Percentiles rank a stretch among this genome's conserved stretches.
Conservation (phyloP, 2,113 vertebrate genomes). For the Forbesichthys papilliferus region DNA sequence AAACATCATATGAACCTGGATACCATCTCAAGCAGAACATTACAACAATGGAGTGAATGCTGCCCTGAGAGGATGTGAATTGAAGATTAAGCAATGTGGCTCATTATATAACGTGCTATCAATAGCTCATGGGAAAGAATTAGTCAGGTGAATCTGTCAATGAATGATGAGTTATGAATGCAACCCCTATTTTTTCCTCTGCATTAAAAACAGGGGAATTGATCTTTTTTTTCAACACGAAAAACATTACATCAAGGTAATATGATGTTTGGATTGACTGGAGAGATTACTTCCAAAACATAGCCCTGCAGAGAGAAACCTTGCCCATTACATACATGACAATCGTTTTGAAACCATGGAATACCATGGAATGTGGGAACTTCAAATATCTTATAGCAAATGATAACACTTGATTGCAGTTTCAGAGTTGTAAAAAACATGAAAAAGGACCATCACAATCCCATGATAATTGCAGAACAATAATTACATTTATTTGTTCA, state of each 20-base stretch:
- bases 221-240: background rate
- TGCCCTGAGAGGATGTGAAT: slow-evolving; percentile 5
- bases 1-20: background rate
- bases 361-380: slow-evolving; percentile 22
- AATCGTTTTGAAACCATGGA: slow-evolving; percentile 34
- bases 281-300: slow-evolving; percentile 14
- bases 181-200: slow-evolving; percentile 5
- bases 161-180: slow-evolving; percentile 21
- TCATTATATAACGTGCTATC: too few species aligned
- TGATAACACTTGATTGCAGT: background rate
- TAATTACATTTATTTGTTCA: too few species aligned
- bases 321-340: slow-evolving; percentile 14
- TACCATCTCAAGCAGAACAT: background rate
- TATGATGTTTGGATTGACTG: slow-evolving; percentile 8
- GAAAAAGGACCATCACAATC: background rate
- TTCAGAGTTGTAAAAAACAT: slow-evolving; percentile 11
- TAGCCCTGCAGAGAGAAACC: slow-evolving; percentile 1
- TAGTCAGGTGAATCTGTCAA: slow-evolving; percentile 20
- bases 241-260: slow-evolving; percentile 1
- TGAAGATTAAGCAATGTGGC: slow-evolving; percentile 8
- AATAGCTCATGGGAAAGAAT: slow-evolving; percentile 1
- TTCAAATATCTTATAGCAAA: background rate
- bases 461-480: too few species aligned
- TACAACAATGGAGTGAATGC: background rate
- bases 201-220: background rate